Percentiles rank a stretch among this genome's conserved stretches.
Conservation (phyloP, 2,888 invertebrate species). For the Oithona nana region DNA sequence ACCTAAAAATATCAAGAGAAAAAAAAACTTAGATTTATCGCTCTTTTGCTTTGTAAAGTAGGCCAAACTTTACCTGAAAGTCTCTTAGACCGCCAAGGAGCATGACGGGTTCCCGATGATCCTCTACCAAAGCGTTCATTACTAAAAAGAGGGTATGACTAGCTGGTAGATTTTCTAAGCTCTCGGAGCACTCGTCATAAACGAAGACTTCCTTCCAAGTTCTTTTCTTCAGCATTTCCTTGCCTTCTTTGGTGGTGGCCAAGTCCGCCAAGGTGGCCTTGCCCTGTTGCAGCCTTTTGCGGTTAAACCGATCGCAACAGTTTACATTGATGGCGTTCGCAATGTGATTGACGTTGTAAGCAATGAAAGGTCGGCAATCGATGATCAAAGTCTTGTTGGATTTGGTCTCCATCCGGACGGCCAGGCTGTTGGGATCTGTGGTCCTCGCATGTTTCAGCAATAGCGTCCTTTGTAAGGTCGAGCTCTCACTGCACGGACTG, state of each 20-base stretch:
- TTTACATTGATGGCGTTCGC: conserved; percentile 48
- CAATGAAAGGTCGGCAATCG: conserved; percentile 48
- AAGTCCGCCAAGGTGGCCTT: conserved; percentile 45
- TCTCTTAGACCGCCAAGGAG: conserved; percentile 26
- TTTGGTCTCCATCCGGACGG: conserved; percentile 29
- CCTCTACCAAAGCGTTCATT: conserved; percentile 43
- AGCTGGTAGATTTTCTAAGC: conserved; percentile 38
- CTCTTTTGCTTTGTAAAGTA: background rate
- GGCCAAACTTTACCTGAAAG: conserved; percentile 1
- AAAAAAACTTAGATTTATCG: background rate
- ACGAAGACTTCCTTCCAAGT: conserved; percentile 42
- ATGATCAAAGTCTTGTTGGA: conserved; percentile 28
- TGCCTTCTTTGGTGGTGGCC: conserved; percentile 41
- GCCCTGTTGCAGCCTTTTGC: conserved; percentile 43
- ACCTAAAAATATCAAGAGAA: background rate
- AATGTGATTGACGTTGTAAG: conserved; percentile 48
- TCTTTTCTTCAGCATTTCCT: conserved; percentile 38
- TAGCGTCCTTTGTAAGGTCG: conserved; percentile 34
- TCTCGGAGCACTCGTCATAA: conserved; percentile 46
- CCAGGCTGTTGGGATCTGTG: conserved; percentile 35
- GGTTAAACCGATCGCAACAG: conserved; percentile 47
- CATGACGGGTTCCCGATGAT: conserved; percentile 43
- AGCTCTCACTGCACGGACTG: conserved; percentile 34
- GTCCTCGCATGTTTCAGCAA: conserved; percentile 35
- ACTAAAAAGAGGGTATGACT: conserved; percentile 43